Base-by-base conservation (phyloP, 2,797 vertebrate genomes). In the Pseudochromis fuscus region DNA sequence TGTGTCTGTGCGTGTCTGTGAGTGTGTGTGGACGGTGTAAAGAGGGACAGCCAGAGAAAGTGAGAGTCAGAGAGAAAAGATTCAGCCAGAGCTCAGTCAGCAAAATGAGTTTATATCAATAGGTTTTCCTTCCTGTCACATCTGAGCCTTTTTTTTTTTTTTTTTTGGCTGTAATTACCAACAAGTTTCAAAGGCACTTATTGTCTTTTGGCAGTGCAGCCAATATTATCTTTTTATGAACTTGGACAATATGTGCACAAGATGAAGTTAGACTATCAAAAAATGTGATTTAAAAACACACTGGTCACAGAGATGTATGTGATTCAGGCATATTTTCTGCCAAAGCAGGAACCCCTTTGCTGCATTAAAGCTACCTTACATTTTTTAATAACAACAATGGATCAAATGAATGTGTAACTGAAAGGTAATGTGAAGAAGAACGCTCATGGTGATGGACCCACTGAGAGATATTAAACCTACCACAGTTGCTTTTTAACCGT, bases 21-120 rank as follows among this genome's bases (percentile, higher is more conserved):
- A 8, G 16, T 37, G 35, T 60, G 38, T 46, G 31, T 30, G 27
- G 31, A 52, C 45, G 30, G 66, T 30, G 70, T 35, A 60, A 79
- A 58, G 65, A 67, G 18, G 37, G 42, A 45, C 16, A 16, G 63
- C 45, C n/a, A 56, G 42, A 75, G 74, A 79, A 66, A 64, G 57
- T 35, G 9, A n/a, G 33, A 55, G 56, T 50, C 45, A 23, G 31
- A 70, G 28, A 72, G 44, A 79, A 75, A 62, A 25, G 50, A 58
- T 72, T 52, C 6, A 30, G 52, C 62, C 38, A 42, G 48, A 71
- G 62, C 51, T 51, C 48, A 67, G 67, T 83, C 77, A 72, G 77
- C 77, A 78, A 82, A 82, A 77, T 2, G 0, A 60, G 67, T 85
- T 81, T 23, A 60, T 53, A 53, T 79, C 67, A 75, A 68, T 56